These are phyloP conservation scores for Indicator indicator DNA, from an alignment of 2,113 vertebrate genomes.

Conservation along the genomic window DNA sequence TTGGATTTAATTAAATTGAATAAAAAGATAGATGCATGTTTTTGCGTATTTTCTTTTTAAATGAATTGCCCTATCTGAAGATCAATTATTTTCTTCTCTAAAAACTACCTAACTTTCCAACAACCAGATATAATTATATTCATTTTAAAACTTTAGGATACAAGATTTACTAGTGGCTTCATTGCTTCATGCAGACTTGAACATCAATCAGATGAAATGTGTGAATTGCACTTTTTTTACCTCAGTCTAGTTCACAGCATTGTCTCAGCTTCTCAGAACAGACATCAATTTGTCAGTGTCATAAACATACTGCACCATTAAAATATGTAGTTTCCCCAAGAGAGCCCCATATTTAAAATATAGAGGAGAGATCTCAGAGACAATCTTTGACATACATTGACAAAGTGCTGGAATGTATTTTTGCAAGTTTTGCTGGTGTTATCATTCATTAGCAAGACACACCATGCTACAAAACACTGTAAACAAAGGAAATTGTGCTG, in stretches of 20 bases:
- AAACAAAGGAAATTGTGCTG: background rate
- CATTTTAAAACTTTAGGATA: background rate
- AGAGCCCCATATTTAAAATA: background rate
- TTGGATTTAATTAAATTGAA: background rate
- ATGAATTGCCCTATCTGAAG: background rate
- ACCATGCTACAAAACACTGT: background rate
- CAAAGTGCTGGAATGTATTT: background rate
- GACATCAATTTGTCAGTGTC: background rate
- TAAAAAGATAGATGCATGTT: background rate
- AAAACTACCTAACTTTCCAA: background rate
- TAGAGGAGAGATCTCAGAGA: background rate
- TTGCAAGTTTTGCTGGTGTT: background rate
- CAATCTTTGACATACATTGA: background rate
- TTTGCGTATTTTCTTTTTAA: background rate
- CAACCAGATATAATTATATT: background rate
- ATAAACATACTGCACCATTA: background rate
- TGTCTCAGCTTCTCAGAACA: background rate
- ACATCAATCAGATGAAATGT: background rate
- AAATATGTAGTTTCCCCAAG: background rate
- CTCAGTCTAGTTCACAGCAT: background rate
- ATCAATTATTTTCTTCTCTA: background rate
- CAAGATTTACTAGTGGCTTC: background rate
- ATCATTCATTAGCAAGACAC: background rate
- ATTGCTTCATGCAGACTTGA: background rate
- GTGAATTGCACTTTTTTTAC: background rate